A percentile compares a stretch with the other conserved stretches of the same genome.
Conservation (phyloP, 1,140 invertebrate species). For the Atopsyche davidsoni region DNA sequence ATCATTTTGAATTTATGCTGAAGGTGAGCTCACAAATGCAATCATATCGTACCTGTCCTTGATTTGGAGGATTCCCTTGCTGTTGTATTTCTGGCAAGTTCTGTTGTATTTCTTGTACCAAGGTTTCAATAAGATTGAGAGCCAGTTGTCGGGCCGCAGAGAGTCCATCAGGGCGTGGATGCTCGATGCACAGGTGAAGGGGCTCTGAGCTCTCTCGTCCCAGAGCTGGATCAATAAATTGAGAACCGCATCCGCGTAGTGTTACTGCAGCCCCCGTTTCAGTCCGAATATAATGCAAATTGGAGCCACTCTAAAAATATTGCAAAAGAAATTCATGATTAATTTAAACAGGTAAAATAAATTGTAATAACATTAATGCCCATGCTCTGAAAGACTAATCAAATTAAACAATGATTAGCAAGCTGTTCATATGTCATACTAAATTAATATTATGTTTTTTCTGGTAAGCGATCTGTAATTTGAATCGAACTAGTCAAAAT, state of each 20-base stretch:
- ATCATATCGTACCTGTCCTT: background rate
- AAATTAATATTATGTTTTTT: too few species aligned
- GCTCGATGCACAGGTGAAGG: constrained; percentile 72
- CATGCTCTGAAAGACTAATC: too few species aligned
- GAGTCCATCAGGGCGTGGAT: constrained; percentile 61
- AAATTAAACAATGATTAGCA: too few species aligned
- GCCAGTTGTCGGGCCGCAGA: constrained; percentile 67
- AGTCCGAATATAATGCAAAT: constrained; percentile 68
- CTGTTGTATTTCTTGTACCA: constrained; percentile 68
- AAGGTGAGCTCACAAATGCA: background rate
- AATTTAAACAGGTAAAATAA: constrained; percentile 14
- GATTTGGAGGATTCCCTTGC: constrained; percentile 1
- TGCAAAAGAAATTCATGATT: constrained; percentile 19
- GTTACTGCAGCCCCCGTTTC: constrained; percentile 72
- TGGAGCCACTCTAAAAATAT: constrained; percentile 59
- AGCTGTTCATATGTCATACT: too few species aligned
- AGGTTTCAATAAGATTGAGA: constrained; percentile 73
- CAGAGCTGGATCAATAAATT: constrained; percentile 54
- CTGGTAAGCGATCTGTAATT: too few species aligned
- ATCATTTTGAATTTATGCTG: too few species aligned
- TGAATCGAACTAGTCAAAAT: too few species aligned
- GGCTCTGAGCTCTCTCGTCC: constrained; percentile 68
- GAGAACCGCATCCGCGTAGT: constrained; percentile 62
- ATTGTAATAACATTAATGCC: constrained; percentile 12
- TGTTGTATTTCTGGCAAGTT: too few species aligned